Percentiles rank a stretch among this genome's conserved stretches.
These are phyloP conservation scores for Bergia sp. DNA, from an alignment of 92 coral and sea anemone genomes.

Conservation along the genomic window DNA sequence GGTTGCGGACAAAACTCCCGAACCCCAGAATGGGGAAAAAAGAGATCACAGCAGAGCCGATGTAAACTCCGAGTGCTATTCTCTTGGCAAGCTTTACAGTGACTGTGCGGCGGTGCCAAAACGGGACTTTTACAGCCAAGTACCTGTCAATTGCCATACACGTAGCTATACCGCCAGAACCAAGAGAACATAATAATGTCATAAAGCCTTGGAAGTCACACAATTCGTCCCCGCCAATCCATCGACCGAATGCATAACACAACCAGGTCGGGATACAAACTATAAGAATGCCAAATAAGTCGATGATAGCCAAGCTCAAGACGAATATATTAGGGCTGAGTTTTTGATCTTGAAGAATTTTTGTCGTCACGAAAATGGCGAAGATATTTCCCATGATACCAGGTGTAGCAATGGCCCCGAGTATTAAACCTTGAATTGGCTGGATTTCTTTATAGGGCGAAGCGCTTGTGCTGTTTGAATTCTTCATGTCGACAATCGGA, in stretches of 20 bases:
- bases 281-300: constrained; percentile 64
- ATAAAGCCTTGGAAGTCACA: constrained; percentile 86
- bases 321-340: constrained; percentile 82
- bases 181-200: constrained; percentile 69
- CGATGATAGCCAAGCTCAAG: constrained; percentile 68
- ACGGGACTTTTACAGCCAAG: constrained; percentile 71
- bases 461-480: not conserved
- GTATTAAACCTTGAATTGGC: constrained; percentile 46
- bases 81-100: constrained; percentile 65
- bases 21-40: constrained; percentile 66
- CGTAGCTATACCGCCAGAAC: constrained; percentile 77
- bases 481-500: not conserved
- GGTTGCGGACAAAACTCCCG: constrained; percentile 72
- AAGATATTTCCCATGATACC: constrained; percentile 76
- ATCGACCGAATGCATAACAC: constrained; percentile 62
- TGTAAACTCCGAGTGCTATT: constrained; percentile 43
- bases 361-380: constrained; percentile 67
- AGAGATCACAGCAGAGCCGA: constrained; percentile 59
- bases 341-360: constrained; percentile 64
- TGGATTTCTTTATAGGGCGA: constrained; percentile 35
- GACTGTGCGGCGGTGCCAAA: constrained; percentile 76
- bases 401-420: constrained; percentile 41
- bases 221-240: constrained; percentile 72
- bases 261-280: constrained; percentile 81
- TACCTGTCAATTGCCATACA: constrained; percentile 83